Conservation (phyloP, 2,888 invertebrate species). For the Ennomos quercinarius region DNA sequence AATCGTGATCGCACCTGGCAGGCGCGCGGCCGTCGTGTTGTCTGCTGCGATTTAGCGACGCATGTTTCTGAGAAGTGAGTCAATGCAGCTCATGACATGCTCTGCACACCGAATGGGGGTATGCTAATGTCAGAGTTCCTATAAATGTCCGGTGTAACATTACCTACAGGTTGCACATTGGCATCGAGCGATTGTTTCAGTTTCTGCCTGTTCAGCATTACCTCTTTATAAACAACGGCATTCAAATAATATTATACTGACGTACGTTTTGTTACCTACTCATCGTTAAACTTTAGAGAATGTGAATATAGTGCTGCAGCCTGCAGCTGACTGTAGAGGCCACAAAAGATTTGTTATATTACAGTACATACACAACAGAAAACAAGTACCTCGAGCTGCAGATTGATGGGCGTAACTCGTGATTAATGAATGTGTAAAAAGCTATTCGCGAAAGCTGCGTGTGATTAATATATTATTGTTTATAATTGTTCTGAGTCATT, state of each 20-base stretch:
- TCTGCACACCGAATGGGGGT: constrained; percentile 65
- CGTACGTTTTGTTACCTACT: neutral
- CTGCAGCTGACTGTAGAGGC: no score
- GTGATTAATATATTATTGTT: constrained; percentile 37
- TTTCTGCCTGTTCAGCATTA: constrained; percentile 6
- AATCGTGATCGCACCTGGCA: constrained; percentile 69
- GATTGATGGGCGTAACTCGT: constrained; percentile 20
- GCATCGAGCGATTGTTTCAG: constrained; percentile 1
- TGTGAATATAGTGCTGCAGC: no score
- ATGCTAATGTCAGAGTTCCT: constrained; percentile 70
- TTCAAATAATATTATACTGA: neutral
- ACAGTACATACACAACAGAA: constrained; percentile 7
- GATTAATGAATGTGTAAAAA: constrained; percentile 36
- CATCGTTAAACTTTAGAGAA: neutral
- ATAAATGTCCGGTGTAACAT: constrained; percentile 66
- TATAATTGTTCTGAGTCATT: constrained; percentile 34
- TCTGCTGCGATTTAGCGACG: constrained; percentile 62
- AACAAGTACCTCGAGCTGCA: constrained; percentile 11
- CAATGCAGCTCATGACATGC: constrained; percentile 60
- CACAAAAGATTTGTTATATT: no score
- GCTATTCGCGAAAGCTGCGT: constrained; percentile 40
- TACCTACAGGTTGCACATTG: constrained; percentile 42
- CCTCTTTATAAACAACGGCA: neutral
- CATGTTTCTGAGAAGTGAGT: constrained; percentile 66
- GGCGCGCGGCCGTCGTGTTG: constrained; percentile 55